Base-by-base conservation (phyloP, 2,888 invertebrate genomes). In the Arrhopalites spinosus region DNA sequence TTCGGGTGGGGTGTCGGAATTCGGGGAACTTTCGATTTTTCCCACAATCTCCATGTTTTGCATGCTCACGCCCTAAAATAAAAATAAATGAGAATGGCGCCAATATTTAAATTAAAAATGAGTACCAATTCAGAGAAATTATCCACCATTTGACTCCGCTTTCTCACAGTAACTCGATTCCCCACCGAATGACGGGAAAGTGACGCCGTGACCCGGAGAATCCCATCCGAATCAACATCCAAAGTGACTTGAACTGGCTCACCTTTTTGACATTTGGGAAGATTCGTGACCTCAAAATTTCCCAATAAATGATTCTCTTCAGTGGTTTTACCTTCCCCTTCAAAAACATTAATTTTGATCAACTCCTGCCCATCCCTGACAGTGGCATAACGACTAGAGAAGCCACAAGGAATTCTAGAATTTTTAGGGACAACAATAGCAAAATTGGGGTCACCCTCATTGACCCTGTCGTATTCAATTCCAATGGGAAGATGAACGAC, bases 191-290 rank as follows among this genome's bases (percentile, higher is more conserved):
- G n/a, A 2, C 23, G 11, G 11, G 59, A 23, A 11, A 59, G 2
- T 23, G 11, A 1, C 1, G 59, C 59, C 17, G 23, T 20, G 8
- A 59, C 59, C 2, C 23, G n/a, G 20, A 59, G 20, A 20, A 59
- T 59, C 59, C 59, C 59, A 13, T 59, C 59, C 59, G 11, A 23
- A 23, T 59, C 59, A 20, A 59, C 59, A 2, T 20, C 59, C 59
- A 59, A 13, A 20, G 20, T 59, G 2, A 59, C 59, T 13, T 23
- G 20, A n/a, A 59, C 25, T 20, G 59, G 59, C 23, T 59, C 59
- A 36, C 36, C 36, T 36, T 36, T 36, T 36, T 36, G 59, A 23
- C 59, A 59, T 23, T 25, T 20, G 8, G 59, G 59, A 11, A 59
- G 23, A 59, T 59, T 25, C 8, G n/a, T 59, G 11, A 59, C 20